Conservation (phyloP, 2,113 vertebrate genomes). For the Trogon melanurus region DNA sequence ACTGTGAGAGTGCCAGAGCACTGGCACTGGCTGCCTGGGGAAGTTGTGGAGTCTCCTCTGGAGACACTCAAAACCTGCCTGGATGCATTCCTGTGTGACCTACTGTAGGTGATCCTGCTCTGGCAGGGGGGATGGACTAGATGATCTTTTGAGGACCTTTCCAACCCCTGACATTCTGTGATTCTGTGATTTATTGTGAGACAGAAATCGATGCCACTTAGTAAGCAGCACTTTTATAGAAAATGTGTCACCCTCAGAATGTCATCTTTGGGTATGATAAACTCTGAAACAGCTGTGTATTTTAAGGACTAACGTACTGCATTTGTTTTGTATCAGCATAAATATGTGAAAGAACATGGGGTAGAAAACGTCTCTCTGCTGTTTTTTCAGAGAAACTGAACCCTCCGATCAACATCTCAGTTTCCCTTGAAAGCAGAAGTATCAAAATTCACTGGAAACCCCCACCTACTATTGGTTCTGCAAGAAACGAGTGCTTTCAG, state of each 20-base stretch:
- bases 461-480: constrained; percentile 22
- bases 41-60: no score
- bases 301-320: background rate
- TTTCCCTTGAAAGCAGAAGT: constrained; percentile 49
- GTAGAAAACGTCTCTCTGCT: background rate
- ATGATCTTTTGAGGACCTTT: no score
- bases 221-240: background rate
- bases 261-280: background rate
- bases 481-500: constrained; percentile 14
- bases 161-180: no score
- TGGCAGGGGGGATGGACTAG: no score
- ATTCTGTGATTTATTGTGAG: background rate
- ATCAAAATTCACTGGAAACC: constrained; percentile 63
- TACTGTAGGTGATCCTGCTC: no score
- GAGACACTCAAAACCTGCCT: no score
- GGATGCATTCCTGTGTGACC: no score
- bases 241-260: background rate
- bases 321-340: background rate
- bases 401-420: constrained; percentile 46
- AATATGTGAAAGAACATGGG: background rate
- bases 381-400: constrained; percentile 67
- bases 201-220: background rate
- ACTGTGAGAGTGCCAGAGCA: no score
- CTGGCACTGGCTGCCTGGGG: no score
- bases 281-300: background rate